Evolutionary conservation across 1,140 invertebrate genomes (phyloP).

Genomic region (Gyrodactylus bullatarudis): DNA sequence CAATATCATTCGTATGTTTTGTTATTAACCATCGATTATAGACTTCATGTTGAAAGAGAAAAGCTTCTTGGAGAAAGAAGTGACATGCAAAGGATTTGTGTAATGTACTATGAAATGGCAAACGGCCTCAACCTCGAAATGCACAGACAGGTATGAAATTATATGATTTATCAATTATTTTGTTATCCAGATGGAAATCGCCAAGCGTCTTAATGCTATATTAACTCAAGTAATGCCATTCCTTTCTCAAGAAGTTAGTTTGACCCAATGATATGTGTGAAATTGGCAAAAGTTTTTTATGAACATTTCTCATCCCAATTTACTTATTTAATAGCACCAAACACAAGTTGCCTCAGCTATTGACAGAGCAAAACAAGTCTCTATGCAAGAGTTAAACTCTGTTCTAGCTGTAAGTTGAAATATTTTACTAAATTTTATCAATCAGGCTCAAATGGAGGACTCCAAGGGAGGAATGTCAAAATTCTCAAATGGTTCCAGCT

Average conservation of each 20-base stretch:
- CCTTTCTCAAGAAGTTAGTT: slow-evolving; percentile 46
- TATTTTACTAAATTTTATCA: not conserved
- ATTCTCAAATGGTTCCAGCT: not conserved
- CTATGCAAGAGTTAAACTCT: slow-evolving; percentile 76
- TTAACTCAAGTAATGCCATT: slow-evolving; percentile 80
- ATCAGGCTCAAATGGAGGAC: not conserved
- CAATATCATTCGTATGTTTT: slow-evolving; percentile 58
- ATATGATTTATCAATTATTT: slow-evolving; percentile 4
- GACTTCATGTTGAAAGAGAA: slow-evolving; percentile 33
- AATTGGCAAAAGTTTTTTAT: not conserved
- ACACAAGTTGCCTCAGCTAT: slow-evolving; percentile 86
- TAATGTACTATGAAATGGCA: slow-evolving; percentile 99
- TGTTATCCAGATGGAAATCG: slow-evolving; percentile 63
- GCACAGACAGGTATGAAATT: slow-evolving; percentile 57
- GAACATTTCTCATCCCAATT: too few species aligned
- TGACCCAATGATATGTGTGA: not conserved
- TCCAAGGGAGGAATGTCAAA: not conserved
- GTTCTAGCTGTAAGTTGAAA: slow-evolving; percentile 52
- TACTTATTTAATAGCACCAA: slow-evolving; percentile 37
- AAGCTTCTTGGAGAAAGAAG: slow-evolving; percentile 77
- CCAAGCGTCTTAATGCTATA: slow-evolving; percentile 73
- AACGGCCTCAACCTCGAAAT: slow-evolving; percentile 95
- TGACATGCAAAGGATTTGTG: slow-evolving; percentile 81
- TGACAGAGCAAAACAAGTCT: slow-evolving; percentile 89
- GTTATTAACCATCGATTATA: slow-evolving; percentile 12